Evolutionary conservation across 2,888 invertebrate genomes (phyloP), one percentile per base, ranked within the genome.

Genomic region (Eretmocerus hayati): DNA sequence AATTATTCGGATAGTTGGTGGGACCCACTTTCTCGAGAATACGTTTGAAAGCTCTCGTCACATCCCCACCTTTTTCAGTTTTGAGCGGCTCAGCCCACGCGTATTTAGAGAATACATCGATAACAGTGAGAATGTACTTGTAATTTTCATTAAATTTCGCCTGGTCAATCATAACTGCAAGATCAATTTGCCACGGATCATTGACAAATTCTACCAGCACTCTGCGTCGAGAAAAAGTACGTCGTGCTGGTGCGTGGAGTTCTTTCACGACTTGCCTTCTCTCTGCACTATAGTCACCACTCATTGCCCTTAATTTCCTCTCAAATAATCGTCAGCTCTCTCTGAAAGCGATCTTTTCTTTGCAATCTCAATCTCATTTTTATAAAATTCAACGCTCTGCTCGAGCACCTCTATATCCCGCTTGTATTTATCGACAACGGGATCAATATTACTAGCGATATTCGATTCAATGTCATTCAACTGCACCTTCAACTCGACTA

Each of bases 71-170:
- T 40, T 11, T 48, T 41, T 53, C 54, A 4, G 30, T 47, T 18
- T 50, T 53, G 2, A 52, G 6, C 4, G 48, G 45, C n/a, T 48
- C 33, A 21, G 51, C 50, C 47, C 49, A 72, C 4, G 65, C 61
- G 58, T 57, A 72, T 59, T 72, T 72, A 3, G 67, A 67, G 57
- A 69, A 53, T 9, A 43, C 38, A 46, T 55, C 49, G 40, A 71
- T 72, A 8, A 68, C 59, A 11, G 62, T 60, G 46, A 72, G 54
- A 33, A 72, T 54, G 48, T 62, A 69, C 46, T 62, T 61, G 47
- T 55, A 61, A 3, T 59, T 61, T 13, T 59, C 63, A 36, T 56
- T 56, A 23, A 41, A 16, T 5, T 18, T 31, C 13, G 43, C 11
- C 35, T 52, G 47, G 19, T 45, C 41, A 33, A 38, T 26, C 52